Base-by-base conservation (phyloP, 2,113 vertebrate genomes). In the Lipophrys pholis region DNA sequence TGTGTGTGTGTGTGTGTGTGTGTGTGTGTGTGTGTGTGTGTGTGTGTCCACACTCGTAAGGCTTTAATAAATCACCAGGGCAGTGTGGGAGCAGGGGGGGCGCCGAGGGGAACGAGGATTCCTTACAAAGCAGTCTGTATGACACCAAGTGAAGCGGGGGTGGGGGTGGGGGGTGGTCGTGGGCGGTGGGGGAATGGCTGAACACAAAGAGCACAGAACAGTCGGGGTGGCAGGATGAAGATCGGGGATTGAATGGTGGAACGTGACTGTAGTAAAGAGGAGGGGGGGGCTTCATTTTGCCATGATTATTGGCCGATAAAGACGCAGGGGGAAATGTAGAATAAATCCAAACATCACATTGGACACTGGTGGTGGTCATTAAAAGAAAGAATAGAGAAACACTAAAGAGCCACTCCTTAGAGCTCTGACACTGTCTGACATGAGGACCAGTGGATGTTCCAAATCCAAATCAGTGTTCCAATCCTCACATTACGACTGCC, bases 121-220 rank as follows among this genome's bases (percentile, higher is more conserved):
- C 69, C 79, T 89, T 86, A 89, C 86, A 87, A 90, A 90, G 86
- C 87, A 83, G 87, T 67, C 76, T 83, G 80, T 51, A 38, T 84
- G 78, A 77, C 48, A 80, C 51, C 30, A 69, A 63, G 63, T 39
- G 66, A 55, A 56, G 65, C 7, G 1, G 17, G 60, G 52, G 57
- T 69, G 54, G 21, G 49, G 68, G 9, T 59, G 67, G 43, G 36
- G n/a, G 67, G 21, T 7, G 2, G 67, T 55, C 67, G 66, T 50
- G 77, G 7, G 77, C 79, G 71, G 67, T 41, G 81, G 74, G 72
- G 83, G 72, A 90, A 81, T 78, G 86, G 81, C 70, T 21, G 52
- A 49, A 58, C 59, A 88, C 81, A 87, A 86, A 89, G 77, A 82
- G 55, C 10, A 36, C 57, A 39, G 69, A 74, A 52, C 14, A 76